Evolutionary conservation across 2,113 vertebrate genomes (phyloP), one percentile per base, ranked within the genome.

Genomic region (Centropristis striata): DNA sequence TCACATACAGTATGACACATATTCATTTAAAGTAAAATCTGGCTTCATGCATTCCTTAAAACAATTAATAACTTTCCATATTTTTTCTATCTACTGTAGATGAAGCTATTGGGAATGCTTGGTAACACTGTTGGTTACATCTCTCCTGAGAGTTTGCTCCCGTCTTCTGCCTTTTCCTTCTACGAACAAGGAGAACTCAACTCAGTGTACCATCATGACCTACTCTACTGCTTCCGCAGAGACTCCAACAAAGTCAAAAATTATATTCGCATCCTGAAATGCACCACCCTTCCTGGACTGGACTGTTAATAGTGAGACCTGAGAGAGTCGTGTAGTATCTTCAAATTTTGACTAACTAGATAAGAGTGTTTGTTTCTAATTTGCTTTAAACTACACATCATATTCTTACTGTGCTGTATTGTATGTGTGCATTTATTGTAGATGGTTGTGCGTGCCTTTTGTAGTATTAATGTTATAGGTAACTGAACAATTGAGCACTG

Each of bases 201-300:
- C 55, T 66, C 59, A 64, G 76, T 94, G 90, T 93, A 91, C 78
- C 90, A 92, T 78, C 93, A 92, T 18, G 90, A 93, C 68, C 90
- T 95, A 36, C 93, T 96, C 57, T 90, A 92, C 73, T 96, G 95
- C 66, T 94, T 95, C 87, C 90, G 92, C 59, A 94, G 94, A 90
- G 91, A 96, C 88, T 90, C 95, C 59, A 93, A 93, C 88, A 95
- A 96, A 90, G 88, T 94, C 47, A 93, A 95, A 87, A 94, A 89
- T 87, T 94, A 93, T 90, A 90, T 95, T 70, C 90, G 90, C 75
- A 81, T 95, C 78, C 88, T 95, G 55, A 95, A 95, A 85, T 95
- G 93, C 71, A 91, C 90, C 68, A 91, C 87, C 73, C 60, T 95
- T 72, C 91, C 94, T 65, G 90, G 81, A 37, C 72, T 77, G 36